phyloP scores from a whole-genome alignment of 2,113 vertebrate species.

The Pampusana beccarii region DNA sequence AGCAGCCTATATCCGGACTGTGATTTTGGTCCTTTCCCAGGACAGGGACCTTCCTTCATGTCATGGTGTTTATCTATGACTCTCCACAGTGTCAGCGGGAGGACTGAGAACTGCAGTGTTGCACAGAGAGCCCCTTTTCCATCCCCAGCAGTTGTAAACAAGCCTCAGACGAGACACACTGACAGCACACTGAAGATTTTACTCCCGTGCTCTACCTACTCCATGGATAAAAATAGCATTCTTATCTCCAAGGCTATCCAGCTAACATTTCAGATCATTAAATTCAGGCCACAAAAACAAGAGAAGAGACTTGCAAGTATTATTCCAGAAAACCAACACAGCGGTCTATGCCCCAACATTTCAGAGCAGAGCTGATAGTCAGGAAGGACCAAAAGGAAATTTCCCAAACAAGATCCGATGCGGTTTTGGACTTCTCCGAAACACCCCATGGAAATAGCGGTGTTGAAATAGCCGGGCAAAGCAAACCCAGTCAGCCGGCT shows the following conservation, averaged over 20 bases:
- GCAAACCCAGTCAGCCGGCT: background rate
- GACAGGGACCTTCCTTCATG: background rate
- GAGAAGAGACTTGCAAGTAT: background rate
- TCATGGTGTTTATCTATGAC: rapidly evolving
- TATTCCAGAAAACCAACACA: background rate
- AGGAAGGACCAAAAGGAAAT: background rate
- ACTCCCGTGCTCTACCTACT: conserved; percentile 24
- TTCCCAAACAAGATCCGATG: background rate
- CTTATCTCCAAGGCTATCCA: conserved; percentile 25
- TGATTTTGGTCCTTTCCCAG: background rate
- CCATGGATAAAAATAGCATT: background rate
- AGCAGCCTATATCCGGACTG: background rate
- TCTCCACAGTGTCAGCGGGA: background rate
- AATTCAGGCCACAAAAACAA: conserved; percentile 9
- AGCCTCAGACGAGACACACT: background rate
- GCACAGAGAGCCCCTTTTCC: background rate
- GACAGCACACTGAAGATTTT: background rate
- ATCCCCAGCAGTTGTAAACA: background rate
- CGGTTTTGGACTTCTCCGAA: rapidly evolving
- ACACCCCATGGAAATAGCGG: background rate
- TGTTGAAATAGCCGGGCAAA: background rate
- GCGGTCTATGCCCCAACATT: background rate
- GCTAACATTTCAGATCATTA: conserved; percentile 8
- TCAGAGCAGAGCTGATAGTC: background rate
- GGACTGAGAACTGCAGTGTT: background rate